A percentile compares a stretch with the other conserved stretches of the same genome.
phyloP scores from a whole-genome alignment of 2,888 invertebrate genomes.

The Xanthorhoe designata region DNA sequence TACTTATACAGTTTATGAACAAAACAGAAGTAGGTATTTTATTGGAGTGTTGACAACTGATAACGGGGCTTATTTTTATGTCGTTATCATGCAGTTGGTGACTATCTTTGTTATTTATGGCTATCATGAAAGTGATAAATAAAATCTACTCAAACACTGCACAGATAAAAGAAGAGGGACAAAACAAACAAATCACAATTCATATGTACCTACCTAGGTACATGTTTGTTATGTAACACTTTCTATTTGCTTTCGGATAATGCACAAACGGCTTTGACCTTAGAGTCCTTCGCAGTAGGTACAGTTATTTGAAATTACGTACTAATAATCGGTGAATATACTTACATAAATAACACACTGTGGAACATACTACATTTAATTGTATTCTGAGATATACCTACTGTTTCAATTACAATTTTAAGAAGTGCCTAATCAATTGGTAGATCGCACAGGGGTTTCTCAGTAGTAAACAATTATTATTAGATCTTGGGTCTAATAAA shows the following conservation, averaged over 20 bases:
- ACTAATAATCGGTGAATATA: too few relatives aligned
- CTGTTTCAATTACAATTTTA: too few relatives aligned
- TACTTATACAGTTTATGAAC: neutral
- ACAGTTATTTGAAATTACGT: neutral
- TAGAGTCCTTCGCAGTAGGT: neutral
- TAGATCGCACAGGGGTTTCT: too few relatives aligned
- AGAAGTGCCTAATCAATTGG: too few relatives aligned
- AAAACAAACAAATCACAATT: too few relatives aligned
- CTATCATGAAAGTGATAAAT: constrained; percentile 35
- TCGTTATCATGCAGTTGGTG: constrained; percentile 6
- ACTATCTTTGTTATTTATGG: constrained; percentile 29
- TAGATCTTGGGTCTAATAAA: too few relatives aligned
- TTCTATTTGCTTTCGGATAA: neutral
- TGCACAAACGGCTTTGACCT: neutral
- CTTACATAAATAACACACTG: too few relatives aligned
- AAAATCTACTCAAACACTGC: constrained; percentile 23
- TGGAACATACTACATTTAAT: too few relatives aligned
- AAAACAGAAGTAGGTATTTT: neutral
- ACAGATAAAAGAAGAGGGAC: constrained; percentile 7
- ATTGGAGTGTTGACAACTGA: neutral
- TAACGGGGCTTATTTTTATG: neutral
- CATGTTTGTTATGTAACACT: neutral
- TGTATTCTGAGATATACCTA: too few relatives aligned
- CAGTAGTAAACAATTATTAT: too few relatives aligned
- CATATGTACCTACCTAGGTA: too few relatives aligned